These are phyloP conservation scores for Phainopepla nitens DNA, from an alignment of 2,113 vertebrate genomes.

Conservation along the genomic window DNA sequence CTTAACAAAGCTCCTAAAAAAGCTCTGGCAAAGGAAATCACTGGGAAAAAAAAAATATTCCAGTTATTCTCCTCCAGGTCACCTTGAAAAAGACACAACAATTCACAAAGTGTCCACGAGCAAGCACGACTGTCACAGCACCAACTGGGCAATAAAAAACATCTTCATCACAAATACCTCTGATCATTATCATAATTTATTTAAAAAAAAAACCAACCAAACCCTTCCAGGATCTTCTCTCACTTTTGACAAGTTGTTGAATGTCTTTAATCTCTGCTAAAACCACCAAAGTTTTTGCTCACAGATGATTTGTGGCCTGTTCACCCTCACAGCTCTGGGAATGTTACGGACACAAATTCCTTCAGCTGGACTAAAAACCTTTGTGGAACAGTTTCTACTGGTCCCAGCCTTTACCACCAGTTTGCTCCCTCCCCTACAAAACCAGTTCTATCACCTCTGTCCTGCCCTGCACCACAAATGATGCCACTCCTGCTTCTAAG, in stretches of 20 bases:
- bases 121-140: not conserved
- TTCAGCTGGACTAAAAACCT: not conserved
- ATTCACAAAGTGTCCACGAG: not conserved
- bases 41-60: not conserved
- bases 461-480: not conserved
- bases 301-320: not conserved
- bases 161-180: not conserved
- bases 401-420: not conserved
- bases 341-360: not conserved
- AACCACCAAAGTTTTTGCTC: not conserved
- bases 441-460: not conserved
- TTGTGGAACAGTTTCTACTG: not conserved
- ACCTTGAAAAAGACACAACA: not conserved
- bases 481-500: not conserved
- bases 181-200: not conserved
- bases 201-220: not conserved
- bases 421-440: not conserved
- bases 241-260: not conserved
- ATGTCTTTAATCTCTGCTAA: not conserved
- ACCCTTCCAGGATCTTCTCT: not conserved
- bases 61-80: not conserved
- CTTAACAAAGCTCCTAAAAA: not conserved
- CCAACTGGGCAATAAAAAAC: not conserved
- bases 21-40: not conserved
- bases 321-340: rapidly evolving